phyloP scores from a whole-genome alignment of 2,888 invertebrate species.

The Priocnemis perturbator region DNA sequence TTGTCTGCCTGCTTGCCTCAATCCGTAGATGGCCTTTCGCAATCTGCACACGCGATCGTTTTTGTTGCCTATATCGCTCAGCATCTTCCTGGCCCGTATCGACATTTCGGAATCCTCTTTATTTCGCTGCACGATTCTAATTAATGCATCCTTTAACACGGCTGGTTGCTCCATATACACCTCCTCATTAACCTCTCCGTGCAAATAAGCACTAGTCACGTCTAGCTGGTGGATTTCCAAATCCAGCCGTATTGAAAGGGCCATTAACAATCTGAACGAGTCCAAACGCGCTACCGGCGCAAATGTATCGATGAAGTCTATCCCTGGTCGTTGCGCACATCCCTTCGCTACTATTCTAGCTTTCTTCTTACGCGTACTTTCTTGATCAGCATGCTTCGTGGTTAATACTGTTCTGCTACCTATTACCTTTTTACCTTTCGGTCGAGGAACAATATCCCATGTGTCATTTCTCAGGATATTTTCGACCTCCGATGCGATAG shows the following conservation, averaged over 20 bases:
- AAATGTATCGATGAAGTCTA: too few species aligned
- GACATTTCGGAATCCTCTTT: not conserved
- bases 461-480: not conserved
- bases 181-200: conserved; percentile 3
- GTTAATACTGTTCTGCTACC: not conserved
- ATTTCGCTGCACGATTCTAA: not conserved
- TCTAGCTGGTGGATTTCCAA: conserved; percentile 6
- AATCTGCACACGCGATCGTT: conserved; percentile 1
- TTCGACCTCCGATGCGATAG: not conserved
- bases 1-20: conserved; percentile 6
- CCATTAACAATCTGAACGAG: too few species aligned
- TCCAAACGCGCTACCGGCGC: too few species aligned
- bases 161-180: conserved; percentile 5
- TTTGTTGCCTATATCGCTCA: not conserved
- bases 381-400: not conserved
- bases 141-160: not conserved
- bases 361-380: not conserved
- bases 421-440: not conserved
- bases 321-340: too few species aligned
- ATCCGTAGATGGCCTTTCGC: conserved; percentile 12
- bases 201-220: conserved; percentile 7
- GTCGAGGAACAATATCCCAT: not conserved
- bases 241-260: too few species aligned
- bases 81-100: not conserved
- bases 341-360: conserved; percentile 1